A percentile compares a stretch with the other conserved stretches of the same genome.
Evolutionary conservation across 2,888 invertebrate species (phyloP).

Genomic region (Autographa gamma): DNA sequence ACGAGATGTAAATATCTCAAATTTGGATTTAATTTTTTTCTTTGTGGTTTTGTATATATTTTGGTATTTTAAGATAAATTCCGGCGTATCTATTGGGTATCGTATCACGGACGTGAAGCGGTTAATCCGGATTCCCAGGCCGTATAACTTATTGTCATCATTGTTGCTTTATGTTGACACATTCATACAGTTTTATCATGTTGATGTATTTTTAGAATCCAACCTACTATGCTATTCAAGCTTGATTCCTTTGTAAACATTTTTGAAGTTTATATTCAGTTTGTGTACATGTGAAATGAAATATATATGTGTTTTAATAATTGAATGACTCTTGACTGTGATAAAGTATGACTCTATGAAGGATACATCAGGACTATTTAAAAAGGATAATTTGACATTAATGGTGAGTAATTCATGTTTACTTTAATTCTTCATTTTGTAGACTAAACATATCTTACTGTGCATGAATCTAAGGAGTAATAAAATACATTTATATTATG

Average conservation of each 20-base stretch:
- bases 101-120: constrained; percentile 66
- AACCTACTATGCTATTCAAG: constrained; percentile 77
- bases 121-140: constrained; percentile 80
- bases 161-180: constrained; percentile 82
- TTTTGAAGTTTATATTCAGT: constrained; percentile 66
- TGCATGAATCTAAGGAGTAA: background rate
- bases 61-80: constrained; percentile 56
- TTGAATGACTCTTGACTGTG: constrained; percentile 58
- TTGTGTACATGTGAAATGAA: constrained; percentile 59
- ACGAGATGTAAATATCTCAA: background rate
- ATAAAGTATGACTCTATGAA: constrained; percentile 76
- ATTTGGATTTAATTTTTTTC: constrained; percentile 36
- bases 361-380: constrained; percentile 63
- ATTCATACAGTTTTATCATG: constrained; percentile 85
- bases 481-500: background rate
- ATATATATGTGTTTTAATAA: constrained; percentile 53
- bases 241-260: constrained; percentile 83
- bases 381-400: constrained; percentile 73
- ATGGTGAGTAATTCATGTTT: constrained; percentile 75
- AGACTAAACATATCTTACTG: background rate
- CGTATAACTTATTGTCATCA: constrained; percentile 79
- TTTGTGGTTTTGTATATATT: constrained; percentile 53
- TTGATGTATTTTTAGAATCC: constrained; percentile 86
- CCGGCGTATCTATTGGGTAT: constrained; percentile 53
- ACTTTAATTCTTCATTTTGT: background rate